Conservation (phyloP, 37 sponge, comb jelly and placozoan genomes). For the Dysidea cf. avara region DNA sequence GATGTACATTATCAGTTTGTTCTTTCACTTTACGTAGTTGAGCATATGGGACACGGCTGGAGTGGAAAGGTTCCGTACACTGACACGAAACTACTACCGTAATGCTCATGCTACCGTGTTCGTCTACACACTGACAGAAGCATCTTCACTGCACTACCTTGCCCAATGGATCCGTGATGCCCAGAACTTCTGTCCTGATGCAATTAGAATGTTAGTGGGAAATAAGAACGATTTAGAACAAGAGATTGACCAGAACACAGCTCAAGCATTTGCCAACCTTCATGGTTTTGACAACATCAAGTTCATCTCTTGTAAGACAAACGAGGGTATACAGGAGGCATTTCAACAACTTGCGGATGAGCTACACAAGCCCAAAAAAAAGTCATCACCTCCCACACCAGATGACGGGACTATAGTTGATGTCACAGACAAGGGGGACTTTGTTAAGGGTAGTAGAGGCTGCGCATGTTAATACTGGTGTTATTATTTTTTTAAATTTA, state of each 20-base stretch:
- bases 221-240: conserved; percentile 81
- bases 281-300: conserved; percentile 63
- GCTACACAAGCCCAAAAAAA: conserved; percentile 33
- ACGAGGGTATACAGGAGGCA: conserved; percentile 62
- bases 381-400: neutral
- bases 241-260: conserved; percentile 74
- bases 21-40: conserved; percentile 17
- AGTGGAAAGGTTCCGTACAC: conserved; percentile 88
- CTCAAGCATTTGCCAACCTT: conserved; percentile 62
- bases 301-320: conserved; percentile 69
- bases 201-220: conserved; percentile 76
- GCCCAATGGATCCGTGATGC: conserved; percentile 86
- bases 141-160: conserved; percentile 83
- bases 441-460: no score
- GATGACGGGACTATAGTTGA: no score
- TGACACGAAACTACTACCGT: conserved; percentile 90
- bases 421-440: no score
- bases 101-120: conserved; percentile 89
- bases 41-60: conserved; percentile 95
- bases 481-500: no score
- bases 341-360: conserved; percentile 53
- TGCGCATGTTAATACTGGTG: no score
- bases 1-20: no score
- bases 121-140: conserved; percentile 82
- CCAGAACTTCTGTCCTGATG: conserved; percentile 80